phyloP scores from a whole-genome alignment of 2,888 invertebrate species.

The Ellobium chinense region DNA sequence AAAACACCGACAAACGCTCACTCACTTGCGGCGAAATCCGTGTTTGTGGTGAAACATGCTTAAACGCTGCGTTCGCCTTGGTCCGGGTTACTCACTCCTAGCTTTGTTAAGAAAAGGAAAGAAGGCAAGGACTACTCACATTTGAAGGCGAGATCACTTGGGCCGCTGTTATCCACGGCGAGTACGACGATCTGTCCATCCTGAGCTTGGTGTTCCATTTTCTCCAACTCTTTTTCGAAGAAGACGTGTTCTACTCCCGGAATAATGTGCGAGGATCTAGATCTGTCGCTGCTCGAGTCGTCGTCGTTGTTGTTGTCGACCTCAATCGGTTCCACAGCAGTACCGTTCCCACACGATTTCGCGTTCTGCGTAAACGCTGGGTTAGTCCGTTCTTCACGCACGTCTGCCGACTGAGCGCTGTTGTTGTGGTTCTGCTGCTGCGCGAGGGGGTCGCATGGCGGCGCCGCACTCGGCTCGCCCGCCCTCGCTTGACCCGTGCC shows the following conservation, averaged over 20 bases:
- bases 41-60: no score
- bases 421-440: not conserved
- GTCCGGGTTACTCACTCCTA: no score
- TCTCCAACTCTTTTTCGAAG: slow-evolving; percentile 17
- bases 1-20: no score
- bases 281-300: not conserved
- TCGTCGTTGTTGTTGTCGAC: not conserved
- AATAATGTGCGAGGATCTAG: slow-evolving; percentile 6
- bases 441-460: not conserved
- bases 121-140: no score
- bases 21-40: no score
- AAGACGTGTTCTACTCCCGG: slow-evolving; percentile 30
- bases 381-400: no score
- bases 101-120: no score
- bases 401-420: not conserved
- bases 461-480: not conserved
- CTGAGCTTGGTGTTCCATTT: slow-evolving; percentile 23
- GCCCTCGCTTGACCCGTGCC: not conserved
- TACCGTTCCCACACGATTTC: no score
- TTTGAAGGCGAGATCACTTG: slow-evolving; percentile 41
- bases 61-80: no score
- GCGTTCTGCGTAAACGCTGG: no score
- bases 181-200: slow-evolving; percentile 23
- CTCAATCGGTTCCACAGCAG: not conserved
- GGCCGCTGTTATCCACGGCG: slow-evolving; percentile 32